These are phyloP conservation scores for Okapia johnstoni DNA, from an alignment of 2,113 vertebrate species.

Conservation along the genomic window DNA sequence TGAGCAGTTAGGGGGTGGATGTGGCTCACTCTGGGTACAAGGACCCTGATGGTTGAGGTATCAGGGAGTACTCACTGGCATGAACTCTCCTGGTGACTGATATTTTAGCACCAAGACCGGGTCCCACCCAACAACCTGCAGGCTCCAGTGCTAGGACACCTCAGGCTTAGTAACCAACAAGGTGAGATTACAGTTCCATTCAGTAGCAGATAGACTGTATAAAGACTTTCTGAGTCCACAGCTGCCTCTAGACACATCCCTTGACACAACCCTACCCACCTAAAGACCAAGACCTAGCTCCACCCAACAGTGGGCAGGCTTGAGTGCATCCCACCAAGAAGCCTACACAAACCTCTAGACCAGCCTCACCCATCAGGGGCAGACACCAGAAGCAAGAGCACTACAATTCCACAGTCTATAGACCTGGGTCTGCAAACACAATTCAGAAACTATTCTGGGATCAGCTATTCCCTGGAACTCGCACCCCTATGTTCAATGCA, in stretches of 20 bases:
- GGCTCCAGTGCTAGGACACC: not conserved
- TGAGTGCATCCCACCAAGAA: not conserved
- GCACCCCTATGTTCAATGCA: not conserved
- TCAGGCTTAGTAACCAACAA: not conserved
- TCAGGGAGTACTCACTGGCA: not conserved
- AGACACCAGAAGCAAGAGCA: not conserved
- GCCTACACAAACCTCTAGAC: not conserved
- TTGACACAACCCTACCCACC: not conserved
- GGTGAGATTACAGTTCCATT: not conserved
- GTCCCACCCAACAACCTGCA: not conserved
- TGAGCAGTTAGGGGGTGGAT: not conserved
- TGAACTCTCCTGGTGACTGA: not conserved
- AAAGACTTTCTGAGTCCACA: not conserved
- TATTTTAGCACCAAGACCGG: not conserved
- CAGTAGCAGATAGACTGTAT: not conserved
- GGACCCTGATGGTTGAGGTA: not conserved
- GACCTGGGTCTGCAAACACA: not conserved
- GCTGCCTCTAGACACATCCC: not conserved
- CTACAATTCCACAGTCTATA: not conserved
- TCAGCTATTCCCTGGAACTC: not conserved
- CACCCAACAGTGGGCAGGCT: not conserved
- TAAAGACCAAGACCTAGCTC: not conserved
- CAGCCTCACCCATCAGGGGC: not conserved
- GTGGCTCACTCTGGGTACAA: not conserved
- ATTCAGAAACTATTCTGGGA: not conserved